These are phyloP conservation scores for Parelbella ahira DNA, from an alignment of 2,888 invertebrate genomes.

Conservation along the genomic window DNA sequence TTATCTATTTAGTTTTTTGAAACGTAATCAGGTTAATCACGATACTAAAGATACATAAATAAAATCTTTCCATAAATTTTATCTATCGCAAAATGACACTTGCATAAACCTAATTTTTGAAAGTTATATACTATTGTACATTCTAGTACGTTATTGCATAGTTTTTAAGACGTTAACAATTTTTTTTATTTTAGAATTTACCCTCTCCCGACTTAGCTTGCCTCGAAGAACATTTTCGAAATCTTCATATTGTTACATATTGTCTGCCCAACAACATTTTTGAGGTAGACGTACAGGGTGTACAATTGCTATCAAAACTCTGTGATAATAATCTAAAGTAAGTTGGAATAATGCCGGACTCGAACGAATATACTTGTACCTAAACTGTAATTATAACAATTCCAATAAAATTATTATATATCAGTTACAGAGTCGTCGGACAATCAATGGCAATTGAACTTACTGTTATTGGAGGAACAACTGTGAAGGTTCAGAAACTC, in stretches of 20 bases:
- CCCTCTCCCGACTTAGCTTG: neutral
- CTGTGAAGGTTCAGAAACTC: conserved; percentile 63
- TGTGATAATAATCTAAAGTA: conserved; percentile 20
- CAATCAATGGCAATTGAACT: conserved; percentile 73
- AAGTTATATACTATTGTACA: no score
- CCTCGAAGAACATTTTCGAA: conserved; percentile 7
- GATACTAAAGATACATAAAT: no score
- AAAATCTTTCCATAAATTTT: no score
- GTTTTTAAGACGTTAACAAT: no score
- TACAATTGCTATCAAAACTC: conserved; percentile 22
- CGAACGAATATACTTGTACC: no score
- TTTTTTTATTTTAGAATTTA: conserved; percentile 12
- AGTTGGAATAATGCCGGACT: conserved; percentile 4
- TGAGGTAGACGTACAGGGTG: conserved; percentile 26
- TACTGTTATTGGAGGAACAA: conserved; percentile 64
- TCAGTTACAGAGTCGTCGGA: conserved; percentile 59
- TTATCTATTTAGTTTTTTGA: no score
- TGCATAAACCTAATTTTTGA: no score
- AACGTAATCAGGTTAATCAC: no score
- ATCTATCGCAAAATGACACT: no score
- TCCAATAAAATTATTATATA: conserved; percentile 13
- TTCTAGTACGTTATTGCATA: no score
- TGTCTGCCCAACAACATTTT: conserved; percentile 23
- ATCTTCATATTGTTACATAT: conserved; percentile 7
- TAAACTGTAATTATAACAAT: neutral